phyloP scores from a whole-genome alignment of 2,888 invertebrate species.

The Glaucopsyche alexis region DNA sequence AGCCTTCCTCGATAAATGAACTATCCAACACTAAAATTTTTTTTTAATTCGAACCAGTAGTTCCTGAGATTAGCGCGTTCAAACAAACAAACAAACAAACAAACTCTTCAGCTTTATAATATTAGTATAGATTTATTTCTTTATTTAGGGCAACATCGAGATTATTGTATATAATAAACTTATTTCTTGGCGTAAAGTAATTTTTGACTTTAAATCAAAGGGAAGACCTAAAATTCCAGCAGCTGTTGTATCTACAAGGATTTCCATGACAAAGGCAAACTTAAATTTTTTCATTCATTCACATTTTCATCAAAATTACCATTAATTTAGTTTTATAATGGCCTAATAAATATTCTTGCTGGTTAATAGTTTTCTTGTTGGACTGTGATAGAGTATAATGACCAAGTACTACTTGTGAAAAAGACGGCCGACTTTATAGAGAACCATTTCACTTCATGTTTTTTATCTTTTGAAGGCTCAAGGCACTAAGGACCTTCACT shows the following conservation, averaged over 20 bases:
- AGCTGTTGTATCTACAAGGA: background rate
- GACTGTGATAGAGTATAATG: background rate
- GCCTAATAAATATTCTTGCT: background rate
- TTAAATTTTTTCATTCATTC: background rate
- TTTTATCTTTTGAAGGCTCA: background rate
- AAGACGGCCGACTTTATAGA: background rate
- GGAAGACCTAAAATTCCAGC: background rate
- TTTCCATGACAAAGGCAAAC: background rate
- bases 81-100: too few species aligned
- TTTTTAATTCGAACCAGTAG: too few species aligned
- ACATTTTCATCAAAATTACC: background rate
- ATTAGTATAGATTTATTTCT: too few species aligned
- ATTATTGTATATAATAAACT: too few species aligned
- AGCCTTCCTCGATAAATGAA: too few species aligned
- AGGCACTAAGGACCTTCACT: too few species aligned
- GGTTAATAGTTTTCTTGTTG: background rate
- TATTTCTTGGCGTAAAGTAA: too few species aligned
- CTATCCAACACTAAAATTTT: too few species aligned
- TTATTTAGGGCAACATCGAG: too few species aligned
- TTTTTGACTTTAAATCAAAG: background rate
- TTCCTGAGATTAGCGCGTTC: too few species aligned
- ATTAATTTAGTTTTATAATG: slow-evolving; percentile 1
- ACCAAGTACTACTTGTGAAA: background rate
- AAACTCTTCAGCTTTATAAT: too few species aligned
- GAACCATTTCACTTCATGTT: background rate